These are phyloP conservation scores for Semicossyphus pulcher DNA, from an alignment of 2,113 vertebrate genomes.

Conservation along the genomic window DNA sequence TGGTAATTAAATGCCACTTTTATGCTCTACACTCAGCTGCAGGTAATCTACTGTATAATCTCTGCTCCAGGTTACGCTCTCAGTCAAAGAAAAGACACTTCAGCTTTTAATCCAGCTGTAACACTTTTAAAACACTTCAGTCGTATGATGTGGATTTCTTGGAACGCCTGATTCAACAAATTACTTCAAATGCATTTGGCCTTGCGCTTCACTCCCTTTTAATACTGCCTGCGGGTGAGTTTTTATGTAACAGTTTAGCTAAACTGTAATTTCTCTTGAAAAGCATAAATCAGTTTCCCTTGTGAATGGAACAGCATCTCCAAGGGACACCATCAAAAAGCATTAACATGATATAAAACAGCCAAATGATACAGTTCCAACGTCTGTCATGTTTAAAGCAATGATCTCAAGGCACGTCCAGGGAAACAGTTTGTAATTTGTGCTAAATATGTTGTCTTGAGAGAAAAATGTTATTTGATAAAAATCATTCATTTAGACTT, in stretches of 20 bases:
- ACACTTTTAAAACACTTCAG: background rate
- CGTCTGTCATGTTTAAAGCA: too few relatives aligned
- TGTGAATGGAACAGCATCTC: too few relatives aligned
- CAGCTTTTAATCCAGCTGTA: slow-evolving; percentile 25
- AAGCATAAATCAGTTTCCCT: too few relatives aligned
- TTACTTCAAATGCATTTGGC: background rate
- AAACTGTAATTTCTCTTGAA: background rate
- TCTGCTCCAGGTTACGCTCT: slow-evolving; percentile 29
- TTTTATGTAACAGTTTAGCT: background rate
- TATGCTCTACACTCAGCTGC: slow-evolving; percentile 1
- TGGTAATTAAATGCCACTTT: slow-evolving; percentile 46
- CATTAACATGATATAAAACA: too few relatives aligned
- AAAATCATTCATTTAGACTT: too few relatives aligned
- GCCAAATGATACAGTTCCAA: too few relatives aligned
- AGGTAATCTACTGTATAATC: slow-evolving; percentile 30
- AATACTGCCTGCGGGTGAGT: background rate
- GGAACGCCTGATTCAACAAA: background rate
- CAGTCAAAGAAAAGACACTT: slow-evolving; percentile 19
- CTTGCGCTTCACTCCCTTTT: background rate
- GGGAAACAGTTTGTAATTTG: too few relatives aligned
- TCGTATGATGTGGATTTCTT: background rate
- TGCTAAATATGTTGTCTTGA: too few relatives aligned
- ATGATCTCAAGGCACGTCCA: too few relatives aligned
- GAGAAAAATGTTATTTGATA: too few relatives aligned
- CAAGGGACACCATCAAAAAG: background rate